Evolutionary conservation across 1,140 invertebrate genomes (phyloP), one percentile per base, ranked within the genome.

Genomic region (Tetragnatha versicolor): DNA sequence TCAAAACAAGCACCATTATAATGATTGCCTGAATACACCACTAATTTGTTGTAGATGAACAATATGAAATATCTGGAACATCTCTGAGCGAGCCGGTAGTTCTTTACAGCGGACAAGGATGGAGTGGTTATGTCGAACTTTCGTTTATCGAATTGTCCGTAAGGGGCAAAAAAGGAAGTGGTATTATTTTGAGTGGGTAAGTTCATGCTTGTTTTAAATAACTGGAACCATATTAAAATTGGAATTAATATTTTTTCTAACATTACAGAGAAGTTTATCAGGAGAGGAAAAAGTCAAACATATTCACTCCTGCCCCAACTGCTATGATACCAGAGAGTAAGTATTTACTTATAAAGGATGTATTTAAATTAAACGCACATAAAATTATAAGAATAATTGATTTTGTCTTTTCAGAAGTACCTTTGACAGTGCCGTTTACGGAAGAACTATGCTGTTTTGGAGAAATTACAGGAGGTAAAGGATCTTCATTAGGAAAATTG

Each of bases 391-490:
- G n/a, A n/a, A n/a, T n/a, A n/a, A n/a, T n/a, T 61, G 14, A 33
- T 25, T 25, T 14, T 25, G 20, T 42, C 1, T 63, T 37, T 35
- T 37, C 7, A 70, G 68, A 1, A 25, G 33, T 70, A 0, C 69
- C 69, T n/a, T 33, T 73, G 27, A 45, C 53, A 2, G 69, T 73
- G n/a, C 17, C 27, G 12, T 73, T 73, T n/a, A 42, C 53, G 3
- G 69, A 58, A 20, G 69, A 73, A 60, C 12, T 22, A n/a, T 73
- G 51, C 88, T 76, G 90, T 90, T 82, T 89, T 91, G 35, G 49
- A 1, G 79, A 83, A 9, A 82, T 90, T 22, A 90, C 91, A 0
- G 92, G 92, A 2, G 92, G 91, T 1, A 93, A 93, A 85, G 92
- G 90, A 31, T 88, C 89, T 7, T 92, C 92, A 2, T 84, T 93